These are phyloP conservation scores for Labroides dimidiatus DNA, from an alignment of 2,797 vertebrate species.

Conservation along the genomic window DNA sequence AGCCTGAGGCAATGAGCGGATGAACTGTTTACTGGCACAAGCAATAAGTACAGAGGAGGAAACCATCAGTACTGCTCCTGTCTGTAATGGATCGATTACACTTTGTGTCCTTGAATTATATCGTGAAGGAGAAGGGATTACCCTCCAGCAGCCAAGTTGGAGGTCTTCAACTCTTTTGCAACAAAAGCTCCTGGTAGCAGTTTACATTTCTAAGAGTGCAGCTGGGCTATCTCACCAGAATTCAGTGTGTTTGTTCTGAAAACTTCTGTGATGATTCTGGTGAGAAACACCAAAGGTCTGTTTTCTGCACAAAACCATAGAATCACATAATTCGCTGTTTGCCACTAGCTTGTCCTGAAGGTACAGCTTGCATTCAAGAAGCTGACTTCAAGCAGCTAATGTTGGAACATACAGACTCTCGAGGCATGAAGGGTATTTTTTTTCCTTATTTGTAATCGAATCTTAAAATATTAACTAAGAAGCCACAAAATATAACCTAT, in stretches of 20 bases:
- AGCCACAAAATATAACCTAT: not conserved
- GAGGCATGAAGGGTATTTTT: constrained; percentile 5
- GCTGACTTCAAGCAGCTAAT: constrained; percentile 12
- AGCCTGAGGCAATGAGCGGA: constrained; percentile 6
- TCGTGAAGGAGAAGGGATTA: not conserved
- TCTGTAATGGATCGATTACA: not conserved
- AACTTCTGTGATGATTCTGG: not conserved
- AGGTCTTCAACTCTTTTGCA: constrained; percentile 3
- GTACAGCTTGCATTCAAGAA: not conserved
- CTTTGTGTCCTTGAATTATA: constrained; percentile 10
- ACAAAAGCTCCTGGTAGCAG: constrained; percentile 1
- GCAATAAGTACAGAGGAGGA: constrained; percentile 25
- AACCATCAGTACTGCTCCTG: constrained; percentile 10
- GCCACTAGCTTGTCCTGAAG: not conserved
- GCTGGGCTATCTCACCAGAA: constrained; percentile 2
- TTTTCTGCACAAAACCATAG: not conserved
- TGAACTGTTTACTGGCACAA: constrained; percentile 20
- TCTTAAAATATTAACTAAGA: no score
- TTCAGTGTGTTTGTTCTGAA: not conserved
- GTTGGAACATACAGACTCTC: constrained; percentile 15
- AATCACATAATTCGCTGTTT: not conserved
- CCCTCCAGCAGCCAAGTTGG: not conserved
- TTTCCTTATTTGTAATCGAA: not conserved
- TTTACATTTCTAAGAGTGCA: constrained; percentile 5
- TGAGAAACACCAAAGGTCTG: not conserved